Evolutionary conservation across 2,888 invertebrate genomes (phyloP).

Genomic region (Himalopsyche anomala): DNA sequence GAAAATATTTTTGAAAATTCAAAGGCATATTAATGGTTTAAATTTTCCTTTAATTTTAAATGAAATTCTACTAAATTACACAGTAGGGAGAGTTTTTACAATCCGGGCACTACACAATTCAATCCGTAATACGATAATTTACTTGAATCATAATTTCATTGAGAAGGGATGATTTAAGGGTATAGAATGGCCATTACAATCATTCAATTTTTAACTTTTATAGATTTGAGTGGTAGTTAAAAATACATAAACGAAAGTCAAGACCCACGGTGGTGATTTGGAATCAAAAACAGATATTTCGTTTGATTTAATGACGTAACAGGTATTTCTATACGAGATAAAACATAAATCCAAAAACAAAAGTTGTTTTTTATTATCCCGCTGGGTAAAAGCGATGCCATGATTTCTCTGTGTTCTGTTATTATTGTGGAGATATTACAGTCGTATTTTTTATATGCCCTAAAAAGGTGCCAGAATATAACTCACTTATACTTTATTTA

Average conservation of each 20-base stretch:
- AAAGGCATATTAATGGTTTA: no score
- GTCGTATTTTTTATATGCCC: not conserved
- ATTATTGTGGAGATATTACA: not conserved
- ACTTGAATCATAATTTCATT: not conserved
- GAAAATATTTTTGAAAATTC: no score
- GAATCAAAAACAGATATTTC: not conserved
- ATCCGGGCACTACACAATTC: no score
- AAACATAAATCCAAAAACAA: not conserved
- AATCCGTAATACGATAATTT: not conserved
- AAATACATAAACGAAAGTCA: not conserved
- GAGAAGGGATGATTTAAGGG: not conserved
- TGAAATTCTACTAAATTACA: no score
- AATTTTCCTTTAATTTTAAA: no score
- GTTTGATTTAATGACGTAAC: not conserved
- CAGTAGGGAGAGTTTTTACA: no score
- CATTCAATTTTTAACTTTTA: not conserved
- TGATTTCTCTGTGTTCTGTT: constrained; percentile 9
- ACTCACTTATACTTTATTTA: not conserved
- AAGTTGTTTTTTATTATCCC: constrained; percentile 22
- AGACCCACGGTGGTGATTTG: not conserved
- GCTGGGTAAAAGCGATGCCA: not conserved
- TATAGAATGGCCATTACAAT: not conserved
- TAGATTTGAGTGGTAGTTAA: not conserved
- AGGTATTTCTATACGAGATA: not conserved
- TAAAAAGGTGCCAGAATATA: constrained; percentile 11